Evolutionary conservation across 2,888 invertebrate genomes (phyloP).

Genomic region (Leptarthrus brevirostris): DNA sequence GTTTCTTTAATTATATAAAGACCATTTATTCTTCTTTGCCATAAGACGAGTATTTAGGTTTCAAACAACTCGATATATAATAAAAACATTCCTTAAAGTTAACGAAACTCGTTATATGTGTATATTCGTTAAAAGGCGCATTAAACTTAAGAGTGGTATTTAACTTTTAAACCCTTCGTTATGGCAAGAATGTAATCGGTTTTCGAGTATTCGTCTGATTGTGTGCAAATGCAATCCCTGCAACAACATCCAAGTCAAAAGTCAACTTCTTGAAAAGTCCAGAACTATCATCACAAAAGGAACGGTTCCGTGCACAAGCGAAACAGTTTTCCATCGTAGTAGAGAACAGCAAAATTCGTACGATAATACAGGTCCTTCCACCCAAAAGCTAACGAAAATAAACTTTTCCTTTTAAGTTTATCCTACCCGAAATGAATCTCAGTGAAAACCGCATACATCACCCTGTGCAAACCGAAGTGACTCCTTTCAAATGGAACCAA

Average conservation of each 20-base stretch:
- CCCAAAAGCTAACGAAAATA: conserved; percentile 27
- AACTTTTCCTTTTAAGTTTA: conserved; percentile 42
- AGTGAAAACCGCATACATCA: conserved; percentile 33
- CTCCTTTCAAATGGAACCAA: not conserved
- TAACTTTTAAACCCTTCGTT: not conserved
- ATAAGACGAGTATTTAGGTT: too few relatives aligned
- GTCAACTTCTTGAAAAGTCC: not conserved
- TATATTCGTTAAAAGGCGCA: not conserved
- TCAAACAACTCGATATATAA: too few relatives aligned
- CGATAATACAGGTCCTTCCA: conserved; percentile 1
- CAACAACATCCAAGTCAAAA: not conserved
- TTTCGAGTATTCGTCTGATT: not conserved
- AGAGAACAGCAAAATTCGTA: not conserved
- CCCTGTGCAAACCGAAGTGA: conserved; percentile 1
- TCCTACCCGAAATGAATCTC: not conserved
- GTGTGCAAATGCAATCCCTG: conserved; percentile 5
- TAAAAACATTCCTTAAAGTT: too few relatives aligned
- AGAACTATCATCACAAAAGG: not conserved
- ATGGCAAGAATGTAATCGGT: not conserved
- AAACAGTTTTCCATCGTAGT: conserved; percentile 15
- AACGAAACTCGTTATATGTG: too few relatives aligned
- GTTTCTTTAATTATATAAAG: not conserved
- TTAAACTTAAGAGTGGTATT: not conserved
- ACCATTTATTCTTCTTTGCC: not conserved
- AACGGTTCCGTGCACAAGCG: not conserved